Conservation (phyloP, 2,113 vertebrate genomes). For the Sardina pilchardus region DNA sequence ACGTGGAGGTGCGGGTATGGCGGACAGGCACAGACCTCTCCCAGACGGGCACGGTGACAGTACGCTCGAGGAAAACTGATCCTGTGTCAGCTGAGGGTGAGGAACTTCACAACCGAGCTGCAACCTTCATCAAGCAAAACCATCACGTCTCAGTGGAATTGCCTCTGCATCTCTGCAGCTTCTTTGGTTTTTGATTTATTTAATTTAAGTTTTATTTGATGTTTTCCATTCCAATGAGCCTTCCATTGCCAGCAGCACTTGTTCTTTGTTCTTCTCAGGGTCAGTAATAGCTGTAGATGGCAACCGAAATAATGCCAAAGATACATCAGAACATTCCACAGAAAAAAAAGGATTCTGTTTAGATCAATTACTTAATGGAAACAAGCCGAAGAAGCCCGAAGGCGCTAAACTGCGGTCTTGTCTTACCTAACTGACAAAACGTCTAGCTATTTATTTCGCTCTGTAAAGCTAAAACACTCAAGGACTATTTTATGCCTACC, state of each 20-base stretch:
- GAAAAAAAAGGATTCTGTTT: not conserved
- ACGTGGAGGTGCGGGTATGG: conserved; percentile 84
- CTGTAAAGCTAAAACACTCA: not conserved
- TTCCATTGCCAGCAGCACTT: not conserved
- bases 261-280: not conserved
- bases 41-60: conserved; percentile 81
- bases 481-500: not conserved
- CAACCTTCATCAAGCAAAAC: not conserved
- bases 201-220: not conserved
- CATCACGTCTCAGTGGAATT: not conserved
- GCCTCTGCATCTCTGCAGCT: not conserved
- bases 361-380: not conserved
- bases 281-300: not conserved
- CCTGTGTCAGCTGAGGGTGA: conserved; percentile 86
- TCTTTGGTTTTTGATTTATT: not conserved
- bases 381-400: not conserved
- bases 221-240: not conserved
- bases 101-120: conserved; percentile 37
- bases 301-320: not conserved
- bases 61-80: conserved; percentile 85
- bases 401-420: not conserved
- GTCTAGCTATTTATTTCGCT: not conserved
- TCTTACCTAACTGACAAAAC: not conserved
- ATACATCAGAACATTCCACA: not conserved
- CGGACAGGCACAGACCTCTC: conserved; percentile 88